phyloP scores from a whole-genome alignment of 2,888 invertebrate species.

The Caenorhabditis becei region DNA sequence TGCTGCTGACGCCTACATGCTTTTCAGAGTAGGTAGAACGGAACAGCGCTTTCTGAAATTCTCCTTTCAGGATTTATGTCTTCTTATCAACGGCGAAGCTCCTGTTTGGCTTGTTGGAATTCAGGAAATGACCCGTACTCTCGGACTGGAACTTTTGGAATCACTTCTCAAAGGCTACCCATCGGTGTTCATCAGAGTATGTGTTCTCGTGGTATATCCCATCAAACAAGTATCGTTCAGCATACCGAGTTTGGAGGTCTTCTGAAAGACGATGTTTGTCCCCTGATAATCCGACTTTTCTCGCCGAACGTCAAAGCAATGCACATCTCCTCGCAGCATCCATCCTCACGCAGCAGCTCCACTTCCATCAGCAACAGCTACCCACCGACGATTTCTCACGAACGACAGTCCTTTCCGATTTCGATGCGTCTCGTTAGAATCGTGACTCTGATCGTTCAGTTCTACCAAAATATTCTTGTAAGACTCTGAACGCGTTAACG shows the following conservation, averaged over 20 bases:
- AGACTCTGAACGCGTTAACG: not conserved
- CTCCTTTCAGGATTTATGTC: constrained; percentile 90
- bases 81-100: constrained; percentile 95
- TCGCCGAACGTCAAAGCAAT: constrained; percentile 95
- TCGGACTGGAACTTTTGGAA: constrained; percentile 95
- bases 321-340: constrained; percentile 60
- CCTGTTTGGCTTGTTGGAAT: constrained; percentile 96
- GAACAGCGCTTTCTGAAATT: constrained; percentile 14
- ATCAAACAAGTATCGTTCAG: constrained; percentile 83
- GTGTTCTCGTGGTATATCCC: not conserved
- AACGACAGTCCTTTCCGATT: constrained; percentile 96
- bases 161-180: constrained; percentile 88
- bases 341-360: constrained; percentile 45
- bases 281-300: constrained; percentile 96
- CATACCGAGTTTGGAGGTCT: constrained; percentile 95
- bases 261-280: constrained; percentile 96
- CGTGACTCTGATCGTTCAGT: constrained; percentile 93
- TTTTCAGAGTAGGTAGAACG: constrained; percentile 88
- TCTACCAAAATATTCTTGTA: constrained; percentile 82
- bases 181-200: constrained; percentile 83
- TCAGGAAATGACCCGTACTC: constrained; percentile 96
- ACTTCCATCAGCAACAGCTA: constrained; percentile 21
- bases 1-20: constrained; percentile 90
- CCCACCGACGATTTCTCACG: constrained; percentile 84
- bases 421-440: constrained; percentile 94